Conservation (phyloP, 1,140 invertebrate species). For the Pachyrhynchus sulphureomaculatus region DNA sequence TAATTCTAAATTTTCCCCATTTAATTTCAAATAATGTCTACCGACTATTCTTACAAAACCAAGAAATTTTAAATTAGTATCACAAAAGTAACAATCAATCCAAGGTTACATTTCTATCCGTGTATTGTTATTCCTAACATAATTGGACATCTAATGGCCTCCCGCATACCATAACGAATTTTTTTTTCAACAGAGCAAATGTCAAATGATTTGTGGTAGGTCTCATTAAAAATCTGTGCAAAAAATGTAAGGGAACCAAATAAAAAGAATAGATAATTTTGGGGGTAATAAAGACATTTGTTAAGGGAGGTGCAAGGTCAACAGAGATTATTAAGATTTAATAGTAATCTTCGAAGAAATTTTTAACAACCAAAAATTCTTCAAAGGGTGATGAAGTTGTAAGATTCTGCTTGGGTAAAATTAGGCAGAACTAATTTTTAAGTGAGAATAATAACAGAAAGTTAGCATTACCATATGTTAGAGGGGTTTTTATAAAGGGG, state of each 20-base stretch:
- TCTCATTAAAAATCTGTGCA: background rate
- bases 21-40: too few relatives aligned
- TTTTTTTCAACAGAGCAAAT: background rate
- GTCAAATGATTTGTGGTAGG: conserved; percentile 10
- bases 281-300: background rate
- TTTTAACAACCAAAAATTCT: background rate
- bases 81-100: too few relatives aligned
- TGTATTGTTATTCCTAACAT: background rate
- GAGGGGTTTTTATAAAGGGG: too few relatives aligned
- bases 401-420: background rate
- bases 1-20: too few relatives aligned
- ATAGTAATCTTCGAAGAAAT: background rate
- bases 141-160: background rate
- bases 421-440: too few relatives aligned
- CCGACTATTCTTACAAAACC: too few relatives aligned
- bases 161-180: conserved; percentile 2
- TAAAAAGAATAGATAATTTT: conserved; percentile 3
- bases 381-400: background rate
- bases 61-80: too few relatives aligned
- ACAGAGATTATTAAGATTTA: conserved; percentile 8
- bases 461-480: too few relatives aligned
- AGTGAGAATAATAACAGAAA: too few relatives aligned
- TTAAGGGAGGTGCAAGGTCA: background rate
- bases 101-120: background rate
- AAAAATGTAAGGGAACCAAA: background rate